Base-by-base conservation (phyloP, 2,797 vertebrate species). In the Cyprinodon diabolis region DNA sequence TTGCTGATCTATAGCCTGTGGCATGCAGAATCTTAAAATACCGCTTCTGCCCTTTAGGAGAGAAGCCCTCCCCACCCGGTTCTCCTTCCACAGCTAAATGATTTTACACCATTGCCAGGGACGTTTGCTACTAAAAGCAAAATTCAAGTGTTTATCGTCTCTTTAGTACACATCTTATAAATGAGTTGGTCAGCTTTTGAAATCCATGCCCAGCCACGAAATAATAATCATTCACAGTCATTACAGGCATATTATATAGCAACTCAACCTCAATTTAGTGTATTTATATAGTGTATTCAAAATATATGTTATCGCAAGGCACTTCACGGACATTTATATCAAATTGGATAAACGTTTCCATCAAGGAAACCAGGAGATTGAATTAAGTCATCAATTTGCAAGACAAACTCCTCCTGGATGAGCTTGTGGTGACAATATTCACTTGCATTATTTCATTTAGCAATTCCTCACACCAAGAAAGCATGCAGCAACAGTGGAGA, bases 11-110 rank as follows among this genome's bases (percentile, higher is more conserved):
- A 82, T 90, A 83, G 86, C 86, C 83, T 76, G 72, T 83, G 87
- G 85, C 75, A 83, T 82, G 82, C 60, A 75, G 72, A 83, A 88
- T 90, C 85, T 84, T 91, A 87, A 91, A 91, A 88, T 84, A 89
- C 60, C 72, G 82, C 89, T 85, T 91, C 78, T 84, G 54, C 84
- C 81, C 72, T 79, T 84, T 47, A 63, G 71, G 82, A 80, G 75
- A 72, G 78, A 83, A 84, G 75, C 76, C 21, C 45, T 62, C 62
- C 79, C 19, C 35, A 60, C 54, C 67, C 57, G 69, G 49, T 76
- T 60, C 74, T 72, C 76, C 35, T 74, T 75, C 77, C 69, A 80
- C 72, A 79, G 85, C 63, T 76, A 77, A 79, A 84, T 81, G 75
- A 87, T 88, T 86, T 62, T 83, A 76, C 72, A 49, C 67, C 2